Evolutionary conservation across 2,888 invertebrate genomes (phyloP).

Genomic region (Andrena hattorfiana): DNA sequence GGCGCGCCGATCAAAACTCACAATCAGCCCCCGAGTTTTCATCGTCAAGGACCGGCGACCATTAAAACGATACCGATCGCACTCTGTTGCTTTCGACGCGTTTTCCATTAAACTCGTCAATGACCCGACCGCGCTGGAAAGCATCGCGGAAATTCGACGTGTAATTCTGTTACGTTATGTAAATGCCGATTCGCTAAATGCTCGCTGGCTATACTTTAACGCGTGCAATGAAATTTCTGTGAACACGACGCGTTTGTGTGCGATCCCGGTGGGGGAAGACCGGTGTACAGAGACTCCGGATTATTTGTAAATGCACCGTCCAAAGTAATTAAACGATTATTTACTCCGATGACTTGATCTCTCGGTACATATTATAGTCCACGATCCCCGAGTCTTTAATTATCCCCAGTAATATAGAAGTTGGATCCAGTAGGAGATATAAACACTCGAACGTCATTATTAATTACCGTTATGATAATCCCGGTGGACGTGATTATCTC

Average conservation of each 20-base stretch:
- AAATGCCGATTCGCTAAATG: constrained; percentile 39
- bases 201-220: constrained; percentile 27
- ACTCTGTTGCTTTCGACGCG: constrained; percentile 21
- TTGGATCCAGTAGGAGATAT: neutral
- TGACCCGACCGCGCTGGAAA: constrained; percentile 42
- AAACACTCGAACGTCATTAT: constrained; percentile 16
- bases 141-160: constrained; percentile 60
- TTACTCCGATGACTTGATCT: neutral
- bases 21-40: constrained; percentile 44
- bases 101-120: constrained; percentile 59
- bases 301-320: neutral
- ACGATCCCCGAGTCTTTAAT: neutral
- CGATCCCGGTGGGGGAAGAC: neutral
- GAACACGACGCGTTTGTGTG: constrained; percentile 5
- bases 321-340: neutral
- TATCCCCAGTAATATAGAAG: no score
- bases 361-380: neutral
- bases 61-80: constrained; percentile 48
- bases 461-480: constrained; percentile 41
- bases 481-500: constrained; percentile 31
- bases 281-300: constrained; percentile 5
- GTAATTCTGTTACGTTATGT: constrained; percentile 59
- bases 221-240: constrained; percentile 42
- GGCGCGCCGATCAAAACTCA: constrained; percentile 48
- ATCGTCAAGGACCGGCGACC: constrained; percentile 52